Conservation (phyloP, 1,140 invertebrate genomes). For the Drosophila subobscura region DNA sequence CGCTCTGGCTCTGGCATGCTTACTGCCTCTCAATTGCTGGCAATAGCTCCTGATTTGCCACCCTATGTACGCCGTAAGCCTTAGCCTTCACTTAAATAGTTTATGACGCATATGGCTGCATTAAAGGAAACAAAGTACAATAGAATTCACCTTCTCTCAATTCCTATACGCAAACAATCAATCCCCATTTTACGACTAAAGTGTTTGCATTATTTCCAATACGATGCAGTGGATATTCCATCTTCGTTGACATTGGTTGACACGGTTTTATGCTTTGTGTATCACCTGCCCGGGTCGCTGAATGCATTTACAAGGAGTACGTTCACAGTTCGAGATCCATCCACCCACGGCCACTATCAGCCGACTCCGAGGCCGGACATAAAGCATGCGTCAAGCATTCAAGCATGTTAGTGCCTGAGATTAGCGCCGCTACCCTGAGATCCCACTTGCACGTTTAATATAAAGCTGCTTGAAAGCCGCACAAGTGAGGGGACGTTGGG, state of each 20-base stretch:
- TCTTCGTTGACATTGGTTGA: too few species aligned
- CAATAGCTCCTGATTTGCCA: constrained; percentile 48
- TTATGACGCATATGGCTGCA: too few species aligned
- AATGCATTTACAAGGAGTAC: constrained; percentile 15
- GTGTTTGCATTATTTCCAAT: background rate
- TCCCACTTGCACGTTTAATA: background rate
- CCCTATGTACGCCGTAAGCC: constrained; percentile 17
- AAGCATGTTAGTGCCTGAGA: constrained; percentile 18
- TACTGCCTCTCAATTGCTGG: constrained; percentile 34
- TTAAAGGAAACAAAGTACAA: too few species aligned
- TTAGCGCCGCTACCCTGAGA: constrained; percentile 16
- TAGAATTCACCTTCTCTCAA: too few species aligned
- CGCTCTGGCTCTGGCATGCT: constrained; percentile 11
- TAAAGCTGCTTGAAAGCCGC: constrained; percentile 4
- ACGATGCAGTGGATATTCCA: background rate
- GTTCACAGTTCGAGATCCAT: background rate
- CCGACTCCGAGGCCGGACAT: constrained; percentile 28
- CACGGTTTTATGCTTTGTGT: constrained; percentile 14
- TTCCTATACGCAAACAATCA: too few species aligned
- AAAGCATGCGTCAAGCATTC: constrained; percentile 38
- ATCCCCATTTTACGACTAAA: too few species aligned
- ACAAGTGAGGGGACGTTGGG: constrained; percentile 17
- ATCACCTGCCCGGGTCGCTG: background rate
- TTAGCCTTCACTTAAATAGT: too few species aligned
- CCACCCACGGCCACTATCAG: constrained; percentile 33